A percentile compares a stretch with the other conserved stretches of the same genome.
Evolutionary conservation across 2,888 invertebrate genomes (phyloP).

Genomic region (Cheiracanthium punctorium): DNA sequence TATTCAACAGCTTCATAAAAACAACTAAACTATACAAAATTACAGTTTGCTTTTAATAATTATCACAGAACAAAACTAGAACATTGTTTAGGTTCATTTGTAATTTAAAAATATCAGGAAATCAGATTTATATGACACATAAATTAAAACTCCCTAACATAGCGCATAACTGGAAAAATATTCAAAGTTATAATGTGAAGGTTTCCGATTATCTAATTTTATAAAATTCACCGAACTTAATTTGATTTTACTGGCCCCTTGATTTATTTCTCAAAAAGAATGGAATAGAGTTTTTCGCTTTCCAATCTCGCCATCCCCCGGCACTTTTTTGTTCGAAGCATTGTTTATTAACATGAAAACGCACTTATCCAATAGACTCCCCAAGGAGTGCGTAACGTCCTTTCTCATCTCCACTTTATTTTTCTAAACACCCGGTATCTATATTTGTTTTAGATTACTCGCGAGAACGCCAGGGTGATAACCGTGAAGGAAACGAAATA

Average conservation of each 20-base stretch:
- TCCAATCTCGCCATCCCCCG: not conserved
- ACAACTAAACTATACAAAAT: too few species aligned
- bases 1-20: too few species aligned
- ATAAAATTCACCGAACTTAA: not conserved
- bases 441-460: conserved; percentile 13
- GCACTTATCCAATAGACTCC: not conserved
- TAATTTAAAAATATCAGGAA: too few species aligned
- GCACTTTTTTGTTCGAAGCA: not conserved
- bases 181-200: too few species aligned
- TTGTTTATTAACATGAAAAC: conserved; percentile 15
- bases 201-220: too few species aligned
- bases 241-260: not conserved
- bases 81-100: too few species aligned
- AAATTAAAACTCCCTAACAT: too few species aligned
- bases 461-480: not conserved
- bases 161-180: too few species aligned
- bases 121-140: too few species aligned
- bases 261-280: not conserved
- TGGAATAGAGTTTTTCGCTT: not conserved
- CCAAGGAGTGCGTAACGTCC: not conserved
- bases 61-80: too few species aligned
- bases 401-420: not conserved
- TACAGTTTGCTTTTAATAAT: too few species aligned
- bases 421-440: not conserved
- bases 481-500: not conserved